These are phyloP conservation scores for Dipodomys ordii DNA, from an alignment of 2,113 vertebrate genomes.

Conservation along the genomic window DNA sequence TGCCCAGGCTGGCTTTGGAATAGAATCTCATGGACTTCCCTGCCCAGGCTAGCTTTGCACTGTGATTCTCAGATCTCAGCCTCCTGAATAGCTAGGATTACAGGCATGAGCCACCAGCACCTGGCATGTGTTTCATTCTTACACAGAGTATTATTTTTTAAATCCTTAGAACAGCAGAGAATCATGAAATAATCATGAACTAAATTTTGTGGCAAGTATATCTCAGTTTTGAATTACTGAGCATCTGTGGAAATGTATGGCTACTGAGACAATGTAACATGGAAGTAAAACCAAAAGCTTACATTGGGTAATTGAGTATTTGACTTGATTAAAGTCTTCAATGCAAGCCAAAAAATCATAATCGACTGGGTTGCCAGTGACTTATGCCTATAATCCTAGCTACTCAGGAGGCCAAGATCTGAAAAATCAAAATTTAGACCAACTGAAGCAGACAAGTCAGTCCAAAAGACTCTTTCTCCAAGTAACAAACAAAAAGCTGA, in stretches of 20 bases:
- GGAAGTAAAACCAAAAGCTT: background rate
- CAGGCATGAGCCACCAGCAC: too few species aligned
- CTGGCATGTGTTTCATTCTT: background rate
- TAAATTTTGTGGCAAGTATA: background rate
- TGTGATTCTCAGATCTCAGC: too few species aligned
- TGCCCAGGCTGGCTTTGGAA: too few species aligned
- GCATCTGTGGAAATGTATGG: background rate
- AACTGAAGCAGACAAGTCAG: too few species aligned
- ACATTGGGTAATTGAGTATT: background rate
- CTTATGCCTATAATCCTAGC: too few species aligned
- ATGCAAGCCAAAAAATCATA: background rate
- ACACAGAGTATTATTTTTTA: background rate
- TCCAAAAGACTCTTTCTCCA: too few species aligned
- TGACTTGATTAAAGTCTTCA: background rate
- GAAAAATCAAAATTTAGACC: too few species aligned
- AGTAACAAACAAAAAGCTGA: too few species aligned
- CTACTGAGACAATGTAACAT: background rate
- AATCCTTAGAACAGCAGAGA: background rate
- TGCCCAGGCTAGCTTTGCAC: too few species aligned
- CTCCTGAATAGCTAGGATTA: too few species aligned
- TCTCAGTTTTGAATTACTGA: background rate
- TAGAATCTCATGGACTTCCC: too few species aligned
- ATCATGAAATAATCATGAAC: conserved; percentile 1
- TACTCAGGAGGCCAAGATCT: too few species aligned
- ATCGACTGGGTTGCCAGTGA: background rate